Evolutionary conservation across 2,797 vertebrate species (phyloP).

Genomic region (Catharus ustulatus): DNA sequence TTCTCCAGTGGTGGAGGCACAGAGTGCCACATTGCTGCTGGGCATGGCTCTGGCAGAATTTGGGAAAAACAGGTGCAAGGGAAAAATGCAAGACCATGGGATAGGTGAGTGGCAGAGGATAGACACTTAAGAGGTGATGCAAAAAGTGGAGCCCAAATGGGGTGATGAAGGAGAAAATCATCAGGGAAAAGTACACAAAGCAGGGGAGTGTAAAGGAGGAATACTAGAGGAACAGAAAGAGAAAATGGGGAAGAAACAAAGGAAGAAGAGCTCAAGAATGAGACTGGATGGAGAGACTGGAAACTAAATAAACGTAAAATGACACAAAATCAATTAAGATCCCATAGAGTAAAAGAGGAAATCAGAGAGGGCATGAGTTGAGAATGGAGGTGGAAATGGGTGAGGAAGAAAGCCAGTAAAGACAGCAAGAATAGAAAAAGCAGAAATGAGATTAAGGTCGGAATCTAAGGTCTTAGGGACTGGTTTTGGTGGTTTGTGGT

Average conservation of each 20-base stretch:
- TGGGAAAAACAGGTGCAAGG: not conserved
- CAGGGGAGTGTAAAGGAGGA: rapidly evolving
- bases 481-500: not conserved
- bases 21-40: not conserved
- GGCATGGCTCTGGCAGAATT: rapidly evolving
- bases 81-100: not conserved
- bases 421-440: not conserved
- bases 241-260: not conserved
- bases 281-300: not conserved
- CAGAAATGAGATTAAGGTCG: not conserved
- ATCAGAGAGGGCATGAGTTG: not conserved
- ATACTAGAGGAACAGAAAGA: not conserved
- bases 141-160: not conserved
- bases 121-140: not conserved
- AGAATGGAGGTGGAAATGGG: conserved; percentile 10
- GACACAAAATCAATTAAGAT: not conserved
- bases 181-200: not conserved
- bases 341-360: not conserved
- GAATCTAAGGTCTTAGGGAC: not conserved
- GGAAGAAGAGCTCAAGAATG: not conserved
- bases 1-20: not conserved
- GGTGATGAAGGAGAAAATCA: not conserved
- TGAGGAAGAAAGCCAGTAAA: not conserved
- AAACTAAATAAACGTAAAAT: not conserved
- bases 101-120: not conserved